Conservation (phyloP, 2,113 vertebrate genomes). For the Perccottus glenii region DNA sequence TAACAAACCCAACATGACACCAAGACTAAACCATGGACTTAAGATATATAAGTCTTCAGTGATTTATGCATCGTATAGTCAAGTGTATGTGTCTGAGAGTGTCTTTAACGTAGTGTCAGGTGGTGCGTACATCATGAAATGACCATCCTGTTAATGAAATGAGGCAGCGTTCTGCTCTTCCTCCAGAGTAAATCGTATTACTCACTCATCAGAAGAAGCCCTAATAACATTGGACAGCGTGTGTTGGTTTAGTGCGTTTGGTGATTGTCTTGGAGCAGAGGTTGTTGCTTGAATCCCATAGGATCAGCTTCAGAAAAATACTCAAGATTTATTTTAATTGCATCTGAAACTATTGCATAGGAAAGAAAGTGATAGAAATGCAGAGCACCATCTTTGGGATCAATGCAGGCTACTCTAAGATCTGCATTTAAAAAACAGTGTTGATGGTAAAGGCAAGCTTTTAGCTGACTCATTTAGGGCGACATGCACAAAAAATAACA, state of each 20-base stretch:
- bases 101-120: constrained; percentile 41
- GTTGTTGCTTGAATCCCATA: constrained; percentile 42
- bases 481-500: constrained; percentile 20
- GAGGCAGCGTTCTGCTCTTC: constrained; percentile 27
- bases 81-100: constrained; percentile 4
- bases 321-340: constrained; percentile 42
- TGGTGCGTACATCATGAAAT: constrained; percentile 51
- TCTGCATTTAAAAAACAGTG: constrained; percentile 23
- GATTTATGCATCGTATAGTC: constrained; percentile 13
- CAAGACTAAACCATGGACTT: not conserved
- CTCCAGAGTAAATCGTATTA: constrained; percentile 39
- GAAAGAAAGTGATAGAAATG: constrained; percentile 34
- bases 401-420: constrained; percentile 32
- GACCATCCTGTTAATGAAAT: constrained; percentile 63
- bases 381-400: constrained; percentile 44
- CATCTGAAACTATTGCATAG: constrained; percentile 28
- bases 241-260: constrained; percentile 24
- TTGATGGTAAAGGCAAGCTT: constrained; percentile 34
- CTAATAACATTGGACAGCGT: constrained; percentile 31
- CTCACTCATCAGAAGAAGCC: constrained; percentile 22
- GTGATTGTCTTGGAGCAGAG: constrained; percentile 43
- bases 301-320: constrained; percentile 30
- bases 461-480: constrained; percentile 25
- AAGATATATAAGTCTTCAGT: too few species aligned
- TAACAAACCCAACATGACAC: not conserved